phyloP scores from a whole-genome alignment of 1,140 invertebrate species.

The Aphelenchoides fujianensis region DNA sequence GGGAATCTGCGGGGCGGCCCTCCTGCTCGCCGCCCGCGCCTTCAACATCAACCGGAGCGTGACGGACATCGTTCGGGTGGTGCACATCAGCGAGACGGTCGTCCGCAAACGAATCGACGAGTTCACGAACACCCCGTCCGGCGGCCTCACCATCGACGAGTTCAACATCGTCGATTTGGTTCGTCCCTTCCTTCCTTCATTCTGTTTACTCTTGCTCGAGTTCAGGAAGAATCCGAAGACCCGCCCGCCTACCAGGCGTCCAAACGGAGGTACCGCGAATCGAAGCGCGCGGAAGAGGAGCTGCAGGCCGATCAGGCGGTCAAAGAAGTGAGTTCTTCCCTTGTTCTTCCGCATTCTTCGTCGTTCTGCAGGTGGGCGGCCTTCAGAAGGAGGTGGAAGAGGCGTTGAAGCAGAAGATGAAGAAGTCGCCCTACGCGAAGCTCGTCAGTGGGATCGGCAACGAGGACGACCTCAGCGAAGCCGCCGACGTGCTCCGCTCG shows the following conservation, averaged over 20 bases:
- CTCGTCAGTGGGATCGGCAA: constrained; percentile 31
- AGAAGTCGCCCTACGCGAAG: constrained; percentile 51
- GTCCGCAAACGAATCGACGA: constrained; percentile 73
- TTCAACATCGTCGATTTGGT: constrained; percentile 95
- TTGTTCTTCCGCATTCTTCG: constrained; percentile 18
- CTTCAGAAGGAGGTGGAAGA: constrained; percentile 53
- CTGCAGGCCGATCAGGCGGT: constrained; percentile 42
- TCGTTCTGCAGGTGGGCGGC: constrained; percentile 37
- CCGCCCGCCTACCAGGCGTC: constrained; percentile 54
- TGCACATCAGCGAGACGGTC: constrained; percentile 58
- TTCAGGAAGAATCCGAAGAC: constrained; percentile 58
- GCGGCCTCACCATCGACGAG: constrained; percentile 84
- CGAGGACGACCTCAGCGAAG: constrained; percentile 31
- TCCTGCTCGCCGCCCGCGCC: constrained; percentile 85
- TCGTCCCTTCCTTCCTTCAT: constrained; percentile 28
- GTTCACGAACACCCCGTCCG: constrained; percentile 90
- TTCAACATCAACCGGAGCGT: constrained; percentile 85
- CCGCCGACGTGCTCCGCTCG: constrained; percentile 25
- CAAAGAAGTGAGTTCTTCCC: constrained; percentile 43
- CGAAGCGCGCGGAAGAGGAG: constrained; percentile 46
- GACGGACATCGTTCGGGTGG: constrained; percentile 82
- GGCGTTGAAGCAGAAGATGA: constrained; percentile 53
- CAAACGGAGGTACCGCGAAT: constrained; percentile 38
- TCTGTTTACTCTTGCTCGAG: not conserved
- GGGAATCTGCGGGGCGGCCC: constrained; percentile 89